These are phyloP conservation scores for Nothura maculosa DNA, from an alignment of 2,797 vertebrate genomes.

Conservation along the genomic window DNA sequence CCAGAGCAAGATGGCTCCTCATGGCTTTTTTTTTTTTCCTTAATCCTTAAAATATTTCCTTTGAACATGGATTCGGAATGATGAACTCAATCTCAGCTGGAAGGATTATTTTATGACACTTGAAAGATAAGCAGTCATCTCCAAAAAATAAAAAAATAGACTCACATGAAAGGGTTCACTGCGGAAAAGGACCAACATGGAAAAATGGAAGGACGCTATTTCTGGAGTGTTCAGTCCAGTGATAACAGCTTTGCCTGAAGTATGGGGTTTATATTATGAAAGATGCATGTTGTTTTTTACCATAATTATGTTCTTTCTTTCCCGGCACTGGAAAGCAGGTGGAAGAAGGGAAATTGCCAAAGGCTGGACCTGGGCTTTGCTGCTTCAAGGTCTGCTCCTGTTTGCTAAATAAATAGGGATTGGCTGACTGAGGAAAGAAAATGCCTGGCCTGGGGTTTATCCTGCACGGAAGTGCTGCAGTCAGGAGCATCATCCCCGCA, in stretches of 20 bases:
- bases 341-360: not conserved
- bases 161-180: not conserved
- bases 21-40: not conserved
- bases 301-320: not conserved
- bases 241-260: not conserved
- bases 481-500: not conserved
- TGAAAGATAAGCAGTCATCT: not conserved
- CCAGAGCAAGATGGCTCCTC: constrained; percentile 2
- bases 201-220: not conserved
- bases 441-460: not conserved
- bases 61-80: not conserved
- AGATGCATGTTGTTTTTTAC: not conserved
- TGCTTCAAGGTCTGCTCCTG: not conserved
- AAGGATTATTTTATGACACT: constrained; percentile 8
- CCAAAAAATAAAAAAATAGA: not conserved
- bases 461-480: not conserved
- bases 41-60: not conserved
- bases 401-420: constrained; percentile 45
- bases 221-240: not conserved
- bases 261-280: not conserved
- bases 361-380: not conserved
- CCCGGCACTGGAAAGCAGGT: not conserved
- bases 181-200: not conserved
- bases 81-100: constrained; percentile 6
- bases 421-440: not conserved